A percentile compares a stretch with the other conserved stretches of the same genome.
phyloP scores from a whole-genome alignment of 2,797 vertebrate genomes.

The Hemibagrus guttatus region DNA sequence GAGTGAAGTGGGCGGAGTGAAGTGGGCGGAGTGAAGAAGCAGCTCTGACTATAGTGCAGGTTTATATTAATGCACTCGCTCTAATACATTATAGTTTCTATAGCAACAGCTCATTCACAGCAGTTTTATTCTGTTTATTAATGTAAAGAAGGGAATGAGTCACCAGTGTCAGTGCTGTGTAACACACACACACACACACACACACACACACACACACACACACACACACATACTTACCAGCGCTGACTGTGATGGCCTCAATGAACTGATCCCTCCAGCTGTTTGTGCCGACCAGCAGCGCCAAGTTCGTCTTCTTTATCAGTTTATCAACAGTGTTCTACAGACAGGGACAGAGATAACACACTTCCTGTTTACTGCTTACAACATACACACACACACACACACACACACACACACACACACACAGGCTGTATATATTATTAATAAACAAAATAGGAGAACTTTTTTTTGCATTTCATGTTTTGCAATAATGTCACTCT shows the following conservation, averaged over 20 bases:
- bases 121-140: not conserved
- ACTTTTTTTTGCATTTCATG: not conserved
- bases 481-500: not conserved
- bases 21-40: not conserved
- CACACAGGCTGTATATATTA: not conserved
- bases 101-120: not conserved
- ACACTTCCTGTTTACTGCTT: not conserved
- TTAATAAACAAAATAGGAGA: not conserved
- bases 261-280: slow-evolving; percentile 99
- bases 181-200: slow-evolving; percentile 24
- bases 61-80: not conserved
- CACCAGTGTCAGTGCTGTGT: not conserved
- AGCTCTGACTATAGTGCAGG: not conserved
- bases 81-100: not conserved
- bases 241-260: slow-evolving; percentile 97
- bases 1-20: not conserved
- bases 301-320: slow-evolving; percentile 99
- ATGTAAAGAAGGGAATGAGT: not conserved
- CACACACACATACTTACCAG: slow-evolving; percentile 81
- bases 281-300: slow-evolving; percentile 96
- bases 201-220: slow-evolving; percentile 14
- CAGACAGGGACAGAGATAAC: slow-evolving; percentile 41
- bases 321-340: slow-evolving; percentile 99
- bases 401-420: not conserved
- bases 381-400: not conserved